Conservation (phyloP, 2,888 invertebrate genomes). For the Clepsis dumicolana region DNA sequence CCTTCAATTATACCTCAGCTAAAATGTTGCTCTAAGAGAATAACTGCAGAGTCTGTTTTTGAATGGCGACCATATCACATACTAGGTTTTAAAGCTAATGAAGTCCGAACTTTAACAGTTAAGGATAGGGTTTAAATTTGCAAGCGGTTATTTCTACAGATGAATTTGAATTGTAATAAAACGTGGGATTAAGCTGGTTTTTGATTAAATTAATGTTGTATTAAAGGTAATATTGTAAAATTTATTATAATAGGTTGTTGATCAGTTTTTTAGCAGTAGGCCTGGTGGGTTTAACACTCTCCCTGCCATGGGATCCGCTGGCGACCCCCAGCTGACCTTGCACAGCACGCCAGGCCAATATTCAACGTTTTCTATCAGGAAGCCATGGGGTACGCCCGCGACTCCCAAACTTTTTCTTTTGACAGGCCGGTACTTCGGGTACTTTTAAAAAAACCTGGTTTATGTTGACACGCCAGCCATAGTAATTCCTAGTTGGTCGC, state of each 20-base stretch:
- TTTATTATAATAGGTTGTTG: conserved; percentile 49
- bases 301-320: too few relatives aligned
- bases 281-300: conserved; percentile 48
- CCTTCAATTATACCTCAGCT: not conserved
- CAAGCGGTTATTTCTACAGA: not conserved
- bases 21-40: not conserved
- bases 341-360: too few relatives aligned
- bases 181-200: not conserved
- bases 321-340: too few relatives aligned
- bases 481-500: too few relatives aligned
- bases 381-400: too few relatives aligned
- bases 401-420: too few relatives aligned
- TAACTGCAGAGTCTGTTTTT: not conserved
- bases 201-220: not conserved
- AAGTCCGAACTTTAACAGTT: not conserved
- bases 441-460: too few relatives aligned
- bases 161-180: not conserved
- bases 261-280: conserved; percentile 51
- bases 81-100: too few relatives aligned
- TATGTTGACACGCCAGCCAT: too few relatives aligned
- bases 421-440: too few relatives aligned
- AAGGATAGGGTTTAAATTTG: conserved; percentile 8
- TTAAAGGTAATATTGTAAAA: conserved; percentile 33
- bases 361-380: too few relatives aligned
- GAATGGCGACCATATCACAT: not conserved